Conservation (phyloP, 2,888 invertebrate species). For the Cremastinae sp. region DNA sequence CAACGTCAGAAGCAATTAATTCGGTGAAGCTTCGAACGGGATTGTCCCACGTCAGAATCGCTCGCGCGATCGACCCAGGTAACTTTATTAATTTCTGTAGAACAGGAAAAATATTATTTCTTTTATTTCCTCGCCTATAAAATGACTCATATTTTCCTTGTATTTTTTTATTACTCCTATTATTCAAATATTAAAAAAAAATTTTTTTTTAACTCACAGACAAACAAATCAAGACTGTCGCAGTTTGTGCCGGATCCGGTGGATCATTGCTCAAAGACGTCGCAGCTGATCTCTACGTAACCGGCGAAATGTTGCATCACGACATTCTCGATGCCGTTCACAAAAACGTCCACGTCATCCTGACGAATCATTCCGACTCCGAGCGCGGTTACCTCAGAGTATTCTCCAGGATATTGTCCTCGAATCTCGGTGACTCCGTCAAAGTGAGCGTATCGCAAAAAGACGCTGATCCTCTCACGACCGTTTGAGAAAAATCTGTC, state of each 20-base stretch:
- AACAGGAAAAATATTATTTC: not conserved
- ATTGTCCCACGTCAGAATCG: slow-evolving; percentile 87
- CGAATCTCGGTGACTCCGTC: slow-evolving; percentile 81
- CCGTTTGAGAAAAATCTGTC: slow-evolving; percentile 81
- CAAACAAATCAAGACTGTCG: slow-evolving; percentile 84
- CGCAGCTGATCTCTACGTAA: slow-evolving; percentile 90
- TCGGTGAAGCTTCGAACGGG: slow-evolving; percentile 87
- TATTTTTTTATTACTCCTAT: not conserved
- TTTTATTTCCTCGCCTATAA: not conserved
- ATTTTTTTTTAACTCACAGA: too few relatives aligned
- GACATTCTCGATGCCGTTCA: slow-evolving; percentile 94
- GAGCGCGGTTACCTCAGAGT: slow-evolving; percentile 91
- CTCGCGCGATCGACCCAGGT: slow-evolving; percentile 82
- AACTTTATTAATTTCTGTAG: slow-evolving; percentile 38
- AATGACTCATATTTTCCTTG: not conserved
- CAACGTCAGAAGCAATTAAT: slow-evolving; percentile 84
- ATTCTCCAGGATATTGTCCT: slow-evolving; percentile 81
- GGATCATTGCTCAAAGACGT: slow-evolving; percentile 87
- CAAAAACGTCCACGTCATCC: slow-evolving; percentile 88
- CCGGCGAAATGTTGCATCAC: slow-evolving; percentile 97
- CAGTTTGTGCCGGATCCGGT: slow-evolving; percentile 95
- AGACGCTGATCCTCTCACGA: slow-evolving; percentile 90
- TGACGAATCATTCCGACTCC: slow-evolving; percentile 96
- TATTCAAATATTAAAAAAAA: slow-evolving; percentile 16
- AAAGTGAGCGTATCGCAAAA: slow-evolving; percentile 85